These are phyloP conservation scores for Zaprionus africanus DNA, from an alignment of 1,140 invertebrate species.

Conservation along the genomic window DNA sequence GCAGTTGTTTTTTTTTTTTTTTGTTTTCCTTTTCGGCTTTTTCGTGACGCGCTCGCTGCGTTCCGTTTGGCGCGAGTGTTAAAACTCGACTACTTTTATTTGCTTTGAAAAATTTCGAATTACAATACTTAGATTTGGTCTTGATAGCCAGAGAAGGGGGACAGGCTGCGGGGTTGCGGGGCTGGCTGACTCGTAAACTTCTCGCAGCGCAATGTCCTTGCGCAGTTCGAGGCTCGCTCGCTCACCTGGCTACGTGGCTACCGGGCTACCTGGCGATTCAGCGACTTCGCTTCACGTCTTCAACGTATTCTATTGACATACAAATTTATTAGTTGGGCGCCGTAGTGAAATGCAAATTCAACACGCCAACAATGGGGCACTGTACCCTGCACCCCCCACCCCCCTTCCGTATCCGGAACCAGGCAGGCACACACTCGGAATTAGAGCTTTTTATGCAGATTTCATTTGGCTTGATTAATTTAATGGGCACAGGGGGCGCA, in stretches of 20 bases:
- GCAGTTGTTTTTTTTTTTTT: conserved; percentile 3
- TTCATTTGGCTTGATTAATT: conserved; percentile 81
- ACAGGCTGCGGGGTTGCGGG: neutral
- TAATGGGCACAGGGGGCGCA: conserved; percentile 57
- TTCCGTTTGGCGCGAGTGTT: conserved; percentile 79
- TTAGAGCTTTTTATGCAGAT: conserved; percentile 65
- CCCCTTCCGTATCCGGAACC: neutral
- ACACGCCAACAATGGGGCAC: conserved; percentile 65
- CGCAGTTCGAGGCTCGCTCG: conserved; percentile 67
- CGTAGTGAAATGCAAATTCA: conserved; percentile 76
- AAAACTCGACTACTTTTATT: conserved; percentile 81
- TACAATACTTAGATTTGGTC: conserved; percentile 83
- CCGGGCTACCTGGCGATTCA: conserved; percentile 23
- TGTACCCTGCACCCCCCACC: neutral
- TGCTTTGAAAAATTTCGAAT: conserved; percentile 82
- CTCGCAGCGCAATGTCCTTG: conserved; percentile 71
- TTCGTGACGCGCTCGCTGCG: conserved; percentile 44
- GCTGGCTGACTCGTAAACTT: conserved; percentile 7
- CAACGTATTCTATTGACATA: conserved; percentile 73
- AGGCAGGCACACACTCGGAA: conserved; percentile 15
- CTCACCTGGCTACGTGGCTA: conserved; percentile 13
- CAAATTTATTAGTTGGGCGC: conserved; percentile 80
- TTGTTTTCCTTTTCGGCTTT: conserved; percentile 12
- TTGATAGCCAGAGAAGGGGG: conserved; percentile 46
- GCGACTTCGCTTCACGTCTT: conserved; percentile 13